Base-by-base conservation (phyloP, 2,113 vertebrate species). In the Anoura caudifer region DNA sequence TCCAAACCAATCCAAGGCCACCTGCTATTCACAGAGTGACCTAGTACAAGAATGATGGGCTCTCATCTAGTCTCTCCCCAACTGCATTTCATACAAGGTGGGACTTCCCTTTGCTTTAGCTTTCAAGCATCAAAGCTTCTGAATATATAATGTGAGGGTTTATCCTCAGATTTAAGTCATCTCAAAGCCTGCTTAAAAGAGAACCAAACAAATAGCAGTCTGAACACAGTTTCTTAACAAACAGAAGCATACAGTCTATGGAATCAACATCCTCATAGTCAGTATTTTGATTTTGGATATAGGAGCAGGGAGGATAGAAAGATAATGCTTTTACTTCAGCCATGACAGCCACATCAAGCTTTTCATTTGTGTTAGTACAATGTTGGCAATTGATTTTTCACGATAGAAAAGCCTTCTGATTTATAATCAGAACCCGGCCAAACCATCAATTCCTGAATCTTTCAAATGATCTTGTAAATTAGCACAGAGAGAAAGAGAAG, bases 121-220 rank as follows among this genome's bases (percentile, higher is more conserved):
- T 72, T 26, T 43, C 31, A 17, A 59, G 56, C 20, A 56, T 41
- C 75, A 61, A n/a, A 26, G 33, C 17, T 7, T 83, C 50, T 17
- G 22, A 33, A 19, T 79, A 15, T 56, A 59, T 13, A 75, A 9
- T 14, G 15, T 22, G 85, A 90, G 19, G 22, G 33, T 28, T 73
- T 26, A 61, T 31, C 38, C n/a, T 83, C 86, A 52, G 91, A 94
- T 26, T 10, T 22, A 65, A 92, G 95, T 82, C 93, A 87, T 95
- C 96, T 90, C 80, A 26, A 97, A 98, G 86, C 22, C 90, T 72
- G 67, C 88, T 96, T 87, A 95, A 82, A 97, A 98, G 67, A 94
- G 96, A 96, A 72, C 59, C 93, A 72, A 80, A 95, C 95, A 97
- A 91, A 84, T 87, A 43, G 96, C 97, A 67, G 79, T 95, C 83